Evolutionary conservation across 2,797 vertebrate species (phyloP).

Genomic region (Hemibagrus guttatus): DNA sequence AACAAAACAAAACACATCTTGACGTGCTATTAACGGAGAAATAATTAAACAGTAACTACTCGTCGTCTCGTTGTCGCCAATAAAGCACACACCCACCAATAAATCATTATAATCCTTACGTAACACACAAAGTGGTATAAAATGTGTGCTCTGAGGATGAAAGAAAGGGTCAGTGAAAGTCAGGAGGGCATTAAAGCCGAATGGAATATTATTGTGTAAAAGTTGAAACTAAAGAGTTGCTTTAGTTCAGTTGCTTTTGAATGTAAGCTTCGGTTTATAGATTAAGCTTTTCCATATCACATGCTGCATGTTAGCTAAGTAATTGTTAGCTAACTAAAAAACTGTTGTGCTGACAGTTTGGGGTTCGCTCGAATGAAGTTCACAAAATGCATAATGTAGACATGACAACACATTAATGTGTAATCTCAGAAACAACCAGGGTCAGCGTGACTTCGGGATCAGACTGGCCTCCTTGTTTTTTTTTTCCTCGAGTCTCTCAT

Average conservation of each 20-base stretch:
- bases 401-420: neutral
- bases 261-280: neutral
- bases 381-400: neutral
- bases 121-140: neutral
- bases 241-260: too few species aligned
- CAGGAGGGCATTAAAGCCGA: neutral
- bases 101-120: neutral
- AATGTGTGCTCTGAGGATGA: neutral
- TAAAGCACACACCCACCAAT: neutral
- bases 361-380: neutral
- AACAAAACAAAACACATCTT: neutral
- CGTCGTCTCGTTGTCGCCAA: neutral
- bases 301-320: neutral
- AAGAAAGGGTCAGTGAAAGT: neutral
- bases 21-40: neutral
- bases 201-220: neutral
- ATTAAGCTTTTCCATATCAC: neutral
- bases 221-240: neutral
- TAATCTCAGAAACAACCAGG: neutral
- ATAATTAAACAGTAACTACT: neutral
- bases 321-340: too few species aligned
- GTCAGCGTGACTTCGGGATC: neutral
- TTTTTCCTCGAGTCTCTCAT: neutral
- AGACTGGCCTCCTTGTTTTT: conserved; percentile 47
- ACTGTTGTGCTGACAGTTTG: neutral